Conservation (phyloP, 2,797 vertebrate species). For the Bucorvus abyssinicus region DNA sequence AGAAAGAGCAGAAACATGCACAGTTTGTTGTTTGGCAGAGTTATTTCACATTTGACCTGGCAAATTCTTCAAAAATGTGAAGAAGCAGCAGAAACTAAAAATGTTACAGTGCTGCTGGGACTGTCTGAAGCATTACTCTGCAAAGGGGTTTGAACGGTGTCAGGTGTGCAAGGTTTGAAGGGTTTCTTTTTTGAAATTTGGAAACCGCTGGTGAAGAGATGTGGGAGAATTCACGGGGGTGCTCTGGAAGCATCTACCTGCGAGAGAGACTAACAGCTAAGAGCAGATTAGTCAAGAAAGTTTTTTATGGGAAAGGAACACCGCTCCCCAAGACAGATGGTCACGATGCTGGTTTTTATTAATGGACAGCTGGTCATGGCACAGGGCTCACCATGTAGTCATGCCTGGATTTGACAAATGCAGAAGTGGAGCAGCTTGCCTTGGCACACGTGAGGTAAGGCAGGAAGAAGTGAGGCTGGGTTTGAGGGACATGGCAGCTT, state of each 20-base stretch:
- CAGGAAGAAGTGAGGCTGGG: background rate
- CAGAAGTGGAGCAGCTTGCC: background rate
- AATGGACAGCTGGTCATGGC: background rate
- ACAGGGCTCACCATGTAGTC: background rate
- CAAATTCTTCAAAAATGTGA: background rate
- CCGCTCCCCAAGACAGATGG: fast-evolving
- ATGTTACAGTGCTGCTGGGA: background rate
- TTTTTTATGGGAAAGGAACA: background rate
- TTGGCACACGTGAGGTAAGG: fast-evolving
- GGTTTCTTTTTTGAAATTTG: background rate
- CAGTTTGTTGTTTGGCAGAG: background rate
- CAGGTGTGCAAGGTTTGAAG: background rate
- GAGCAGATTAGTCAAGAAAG: background rate
- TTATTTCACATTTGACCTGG: background rate
- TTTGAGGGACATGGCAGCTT: background rate
- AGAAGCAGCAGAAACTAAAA: background rate
- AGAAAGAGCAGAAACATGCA: background rate
- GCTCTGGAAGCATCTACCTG: background rate
- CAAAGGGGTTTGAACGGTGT: background rate
- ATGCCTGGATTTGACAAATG: background rate
- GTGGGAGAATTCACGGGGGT: fast-evolving
- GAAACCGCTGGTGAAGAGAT: background rate
- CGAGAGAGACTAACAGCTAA: background rate
- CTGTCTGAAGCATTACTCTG: background rate
- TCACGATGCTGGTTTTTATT: background rate